phyloP scores from a whole-genome alignment of 2,888 invertebrate species.

The Melinaea marsaeus region DNA sequence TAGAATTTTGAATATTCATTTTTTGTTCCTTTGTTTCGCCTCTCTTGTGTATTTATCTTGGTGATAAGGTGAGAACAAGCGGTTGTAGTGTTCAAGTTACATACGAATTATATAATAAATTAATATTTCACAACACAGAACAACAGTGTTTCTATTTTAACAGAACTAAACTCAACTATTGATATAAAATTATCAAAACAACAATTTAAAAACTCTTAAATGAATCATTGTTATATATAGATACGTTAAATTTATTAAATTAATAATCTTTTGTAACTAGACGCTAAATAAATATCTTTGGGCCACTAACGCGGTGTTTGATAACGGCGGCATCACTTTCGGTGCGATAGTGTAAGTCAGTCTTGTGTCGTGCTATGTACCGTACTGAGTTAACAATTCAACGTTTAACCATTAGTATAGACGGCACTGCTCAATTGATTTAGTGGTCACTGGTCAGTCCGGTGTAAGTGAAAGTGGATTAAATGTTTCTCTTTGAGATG shows the following conservation, averaged over 20 bases:
- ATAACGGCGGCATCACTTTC: slow-evolving; percentile 59
- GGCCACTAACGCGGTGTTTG: slow-evolving; percentile 39
- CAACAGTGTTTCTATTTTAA: too few relatives aligned
- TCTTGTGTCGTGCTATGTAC: slow-evolving; percentile 30
- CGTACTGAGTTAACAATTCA: background rate
- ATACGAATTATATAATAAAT: too few relatives aligned
- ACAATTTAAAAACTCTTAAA: too few relatives aligned
- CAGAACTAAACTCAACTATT: too few relatives aligned
- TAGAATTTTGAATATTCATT: too few relatives aligned
- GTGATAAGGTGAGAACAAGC: too few relatives aligned
- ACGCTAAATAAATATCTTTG: slow-evolving; percentile 40
- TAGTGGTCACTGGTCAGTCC: slow-evolving; percentile 2
- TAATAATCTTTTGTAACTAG: slow-evolving; percentile 23
- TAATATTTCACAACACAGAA: too few relatives aligned
- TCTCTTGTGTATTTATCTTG: too few relatives aligned
- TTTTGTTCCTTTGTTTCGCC: too few relatives aligned
- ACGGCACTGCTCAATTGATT: background rate
- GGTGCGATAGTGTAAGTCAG: slow-evolving; percentile 53
- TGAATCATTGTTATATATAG: too few relatives aligned
- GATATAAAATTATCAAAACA: too few relatives aligned
- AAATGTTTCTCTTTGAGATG: slow-evolving; percentile 35
- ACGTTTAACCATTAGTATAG: slow-evolving; percentile 3
- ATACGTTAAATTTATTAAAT: background rate
- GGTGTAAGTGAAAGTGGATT: slow-evolving; percentile 21
- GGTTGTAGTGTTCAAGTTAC: too few relatives aligned